Conservation (phyloP, 1,140 invertebrate genomes). For the Bombus soroeensis region DNA sequence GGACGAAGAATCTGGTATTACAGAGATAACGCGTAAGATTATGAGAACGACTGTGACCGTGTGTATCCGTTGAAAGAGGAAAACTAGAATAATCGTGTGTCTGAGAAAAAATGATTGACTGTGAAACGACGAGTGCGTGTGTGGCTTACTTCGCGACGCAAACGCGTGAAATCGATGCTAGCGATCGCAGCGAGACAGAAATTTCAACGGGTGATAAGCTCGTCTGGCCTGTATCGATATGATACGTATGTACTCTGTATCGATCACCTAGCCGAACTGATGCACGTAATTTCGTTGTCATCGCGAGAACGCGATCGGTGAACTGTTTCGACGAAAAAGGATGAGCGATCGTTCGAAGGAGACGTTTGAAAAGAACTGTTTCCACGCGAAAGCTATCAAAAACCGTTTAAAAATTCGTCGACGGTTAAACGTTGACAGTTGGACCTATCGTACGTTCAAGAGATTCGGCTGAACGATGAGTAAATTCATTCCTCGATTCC, state of each 20-base stretch:
- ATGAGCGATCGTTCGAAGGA: not conserved
- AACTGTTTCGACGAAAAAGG: not conserved
- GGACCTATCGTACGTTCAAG: not conserved
- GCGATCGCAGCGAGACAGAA: slow-evolving; percentile 16
- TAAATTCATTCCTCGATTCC: slow-evolving; percentile 20
- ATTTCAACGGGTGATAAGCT: not conserved
- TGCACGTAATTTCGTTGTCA: not conserved
- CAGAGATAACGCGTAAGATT: slow-evolving; percentile 16
- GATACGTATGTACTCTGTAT: not conserved
- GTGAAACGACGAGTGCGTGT: too few relatives aligned
- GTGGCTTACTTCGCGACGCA: not conserved
- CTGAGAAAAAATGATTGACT: not conserved
- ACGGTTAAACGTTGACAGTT: too few relatives aligned
- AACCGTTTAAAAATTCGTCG: too few relatives aligned
- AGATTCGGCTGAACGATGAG: not conserved
- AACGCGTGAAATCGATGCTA: not conserved
- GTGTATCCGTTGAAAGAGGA: not conserved
- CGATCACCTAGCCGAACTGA: not conserved
- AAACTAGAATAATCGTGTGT: slow-evolving; percentile 1
- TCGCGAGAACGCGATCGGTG: not conserved
- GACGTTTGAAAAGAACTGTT: not conserved
- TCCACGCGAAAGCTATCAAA: too few relatives aligned
- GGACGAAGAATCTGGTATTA: slow-evolving; percentile 35
- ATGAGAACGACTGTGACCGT: slow-evolving; percentile 1
- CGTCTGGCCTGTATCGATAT: not conserved